Conservation (phyloP, 2,113 vertebrate genomes). For the Sapajus apella region DNA sequence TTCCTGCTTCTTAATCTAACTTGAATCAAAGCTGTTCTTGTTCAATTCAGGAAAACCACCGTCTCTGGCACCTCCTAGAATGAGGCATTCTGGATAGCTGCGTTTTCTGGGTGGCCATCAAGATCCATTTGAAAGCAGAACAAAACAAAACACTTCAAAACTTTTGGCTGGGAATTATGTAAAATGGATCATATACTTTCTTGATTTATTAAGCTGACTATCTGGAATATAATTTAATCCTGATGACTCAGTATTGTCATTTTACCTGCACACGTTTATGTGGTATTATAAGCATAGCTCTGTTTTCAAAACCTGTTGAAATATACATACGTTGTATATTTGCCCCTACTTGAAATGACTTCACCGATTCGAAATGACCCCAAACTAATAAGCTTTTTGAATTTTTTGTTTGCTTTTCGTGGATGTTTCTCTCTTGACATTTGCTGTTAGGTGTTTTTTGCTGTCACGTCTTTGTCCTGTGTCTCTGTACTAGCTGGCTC, state of each 20-base stretch:
- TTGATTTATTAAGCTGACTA: constrained; percentile 17
- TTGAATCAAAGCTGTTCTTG: constrained; percentile 20
- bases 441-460: background rate
- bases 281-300: background rate
- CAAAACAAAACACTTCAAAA: background rate
- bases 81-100: background rate
- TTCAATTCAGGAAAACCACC: constrained; percentile 31
- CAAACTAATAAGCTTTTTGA: background rate
- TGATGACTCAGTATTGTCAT: constrained; percentile 32
- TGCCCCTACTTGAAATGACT: background rate
- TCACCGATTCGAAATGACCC: background rate
- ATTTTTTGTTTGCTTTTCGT: constrained; percentile 57
- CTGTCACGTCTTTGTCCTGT: background rate
- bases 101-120: background rate
- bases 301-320: constrained; percentile 48
- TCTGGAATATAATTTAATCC: constrained; percentile 44
- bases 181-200: constrained; percentile 3
- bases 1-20: constrained; percentile 53
- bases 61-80: background rate
- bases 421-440: background rate
- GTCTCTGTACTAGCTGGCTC: background rate
- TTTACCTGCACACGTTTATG: constrained; percentile 29
- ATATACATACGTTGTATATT: background rate
- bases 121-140: background rate
- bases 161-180: background rate